phyloP scores from a whole-genome alignment of 92 coral and sea anemone species.

The Galaxea fascicularis region DNA sequence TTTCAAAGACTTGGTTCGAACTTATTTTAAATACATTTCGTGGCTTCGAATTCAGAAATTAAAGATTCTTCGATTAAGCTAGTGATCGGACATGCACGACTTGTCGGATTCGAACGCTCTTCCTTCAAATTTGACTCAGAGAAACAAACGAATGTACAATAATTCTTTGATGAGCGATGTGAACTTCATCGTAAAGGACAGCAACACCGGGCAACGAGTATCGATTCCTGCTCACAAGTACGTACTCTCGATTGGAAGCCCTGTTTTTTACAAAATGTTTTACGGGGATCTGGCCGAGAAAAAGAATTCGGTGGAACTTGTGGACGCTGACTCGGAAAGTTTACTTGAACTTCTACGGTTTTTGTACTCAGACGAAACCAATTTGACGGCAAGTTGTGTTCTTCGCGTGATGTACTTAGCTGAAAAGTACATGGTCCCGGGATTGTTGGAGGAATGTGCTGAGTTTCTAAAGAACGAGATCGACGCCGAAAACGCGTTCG shows the following conservation, averaged over 20 bases:
- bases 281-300: conserved; percentile 66
- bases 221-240: conserved; percentile 60
- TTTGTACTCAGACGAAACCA: conserved; percentile 71
- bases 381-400: conserved; percentile 57
- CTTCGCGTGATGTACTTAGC: conserved; percentile 70
- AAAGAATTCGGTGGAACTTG: conserved; percentile 63
- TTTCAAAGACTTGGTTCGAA: not conserved
- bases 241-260: conserved; percentile 69
- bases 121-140: conserved; percentile 21
- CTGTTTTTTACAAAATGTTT: conserved; percentile 66
- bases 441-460: conserved; percentile 60
- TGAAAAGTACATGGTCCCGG: conserved; percentile 75
- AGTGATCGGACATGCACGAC: conserved; percentile 7
- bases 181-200: conserved; percentile 39
- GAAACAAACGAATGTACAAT: conserved; percentile 55
- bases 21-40: not conserved
- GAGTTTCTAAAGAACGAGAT: conserved; percentile 54
- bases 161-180: conserved; percentile 51
- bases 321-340: conserved; percentile 69
- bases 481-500: conserved; percentile 62
- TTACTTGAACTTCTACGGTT: conserved; percentile 73
- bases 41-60: not conserved
- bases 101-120: conserved; percentile 18
- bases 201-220: conserved; percentile 6
- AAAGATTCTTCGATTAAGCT: not conserved